Evolutionary conservation across 2,888 invertebrate species (phyloP), one percentile per base, ranked within the genome.

Genomic region (Drosophila recens): DNA sequence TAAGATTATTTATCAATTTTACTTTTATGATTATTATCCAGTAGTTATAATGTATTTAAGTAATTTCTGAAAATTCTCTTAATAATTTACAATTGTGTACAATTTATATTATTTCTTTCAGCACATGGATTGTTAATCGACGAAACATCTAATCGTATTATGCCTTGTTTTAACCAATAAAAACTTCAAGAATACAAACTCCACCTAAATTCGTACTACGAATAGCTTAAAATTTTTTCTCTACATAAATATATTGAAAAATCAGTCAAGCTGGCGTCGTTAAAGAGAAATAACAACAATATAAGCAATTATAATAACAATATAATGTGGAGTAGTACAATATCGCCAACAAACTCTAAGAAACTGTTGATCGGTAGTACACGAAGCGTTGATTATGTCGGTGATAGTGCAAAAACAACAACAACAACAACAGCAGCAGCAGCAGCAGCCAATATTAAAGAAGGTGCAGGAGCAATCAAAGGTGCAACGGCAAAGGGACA

Each of bases 371-470:
- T 92, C 82, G 91, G 91, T 80, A 91, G 91, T 79, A 91, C 90
- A 86, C 90, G 90, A 90, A 91, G 90, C 91, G 90, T 91, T 90
- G 92, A 92, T 91, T 93, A 93, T 93, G 93, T 92, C 91, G 92
- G 91, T 91, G 92, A 90, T 81, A 88, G 90, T 87, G 82, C 87
- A 79, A 89, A 79, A 79, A 71, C 79, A 69, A 30, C 86, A 77
- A 67, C 66, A 83, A 59, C 79, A 82, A 67, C 67, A 82, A 65
- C 20, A 20, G 20, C 20, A 83, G 65, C 67, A 80, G 61, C 76
- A 86, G 48, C 67, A 80, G 61, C 76, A 86, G 48, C 67, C 70
- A 79, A 70, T 43, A 64, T 46, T 59, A 72, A 73, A 75, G 54
- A 72, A 78, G 73, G 57, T 56, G 66, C 64, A 74, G 67, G 43